Conservation (phyloP, 2,113 vertebrate genomes). For the Alethe castanea region DNA sequence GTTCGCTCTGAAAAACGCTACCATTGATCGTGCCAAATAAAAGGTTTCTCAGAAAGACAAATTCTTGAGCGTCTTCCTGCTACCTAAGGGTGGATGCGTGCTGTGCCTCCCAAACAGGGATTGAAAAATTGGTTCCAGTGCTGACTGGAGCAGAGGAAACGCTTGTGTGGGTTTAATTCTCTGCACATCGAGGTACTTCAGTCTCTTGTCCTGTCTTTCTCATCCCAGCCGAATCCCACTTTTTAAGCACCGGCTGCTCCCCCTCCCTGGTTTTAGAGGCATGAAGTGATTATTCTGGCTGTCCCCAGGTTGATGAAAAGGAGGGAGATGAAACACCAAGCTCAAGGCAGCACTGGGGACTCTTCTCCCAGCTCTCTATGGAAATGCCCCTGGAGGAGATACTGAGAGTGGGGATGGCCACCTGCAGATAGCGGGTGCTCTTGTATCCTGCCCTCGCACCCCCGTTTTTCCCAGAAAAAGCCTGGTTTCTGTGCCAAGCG, state of each 20-base stretch:
- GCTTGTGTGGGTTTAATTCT: not conserved
- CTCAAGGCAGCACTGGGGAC: accelerated
- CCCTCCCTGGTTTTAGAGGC: not conserved
- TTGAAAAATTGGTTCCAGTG: not conserved
- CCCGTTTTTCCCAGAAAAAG: not conserved
- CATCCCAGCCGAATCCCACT: not conserved
- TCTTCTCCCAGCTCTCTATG: not conserved
- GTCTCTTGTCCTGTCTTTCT: not conserved
- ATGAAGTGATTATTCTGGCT: not conserved
- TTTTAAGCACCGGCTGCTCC: accelerated
- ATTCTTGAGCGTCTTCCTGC: conserved; percentile 35
- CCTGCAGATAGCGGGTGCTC: not conserved
- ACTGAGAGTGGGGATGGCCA: not conserved
- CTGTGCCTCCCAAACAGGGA: not conserved
- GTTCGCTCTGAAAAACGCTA: not conserved
- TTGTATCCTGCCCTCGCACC: not conserved
- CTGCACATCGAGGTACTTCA: not conserved
- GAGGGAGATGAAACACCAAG: not conserved
- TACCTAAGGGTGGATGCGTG: conserved; percentile 19
- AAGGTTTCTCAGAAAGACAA: conserved; percentile 50
- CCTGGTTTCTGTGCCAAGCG: not conserved
- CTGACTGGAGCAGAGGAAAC: not conserved
- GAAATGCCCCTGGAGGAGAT: not conserved
- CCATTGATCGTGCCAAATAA: conserved; percentile 54
- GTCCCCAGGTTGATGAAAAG: not conserved